Evolutionary conservation across 1,140 invertebrate species (phyloP).

Genomic region (Pogonognathellus flavescens): DNA sequence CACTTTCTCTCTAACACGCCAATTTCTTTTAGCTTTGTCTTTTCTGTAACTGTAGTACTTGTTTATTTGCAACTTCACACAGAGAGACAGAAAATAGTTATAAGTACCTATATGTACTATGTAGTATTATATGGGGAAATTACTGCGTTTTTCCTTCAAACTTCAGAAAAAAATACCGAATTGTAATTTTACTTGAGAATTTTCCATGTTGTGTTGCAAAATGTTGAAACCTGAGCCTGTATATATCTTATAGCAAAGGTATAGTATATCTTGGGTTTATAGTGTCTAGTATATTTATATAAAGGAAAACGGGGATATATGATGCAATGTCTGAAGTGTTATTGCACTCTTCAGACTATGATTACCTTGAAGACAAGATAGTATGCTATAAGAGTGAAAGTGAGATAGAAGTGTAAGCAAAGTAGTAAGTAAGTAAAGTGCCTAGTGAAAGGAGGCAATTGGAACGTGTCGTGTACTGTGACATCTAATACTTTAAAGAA

Average conservation of each 20-base stretch:
- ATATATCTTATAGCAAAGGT: no score
- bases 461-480: conserved; percentile 44
- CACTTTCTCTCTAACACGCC: neutral
- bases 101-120: no score
- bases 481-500: conserved; percentile 46
- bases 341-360: conserved; percentile 34
- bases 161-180: neutral
- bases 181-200: conserved; percentile 7
- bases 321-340: conserved; percentile 16
- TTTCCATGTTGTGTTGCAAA: neutral
- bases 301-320: conserved; percentile 13
- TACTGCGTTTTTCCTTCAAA: neutral
- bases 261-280: no score
- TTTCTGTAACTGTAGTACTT: neutral
- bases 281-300: no score
- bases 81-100: neutral
- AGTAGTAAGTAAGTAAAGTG: conserved; percentile 27
- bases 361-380: conserved; percentile 33
- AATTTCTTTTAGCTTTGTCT: conserved; percentile 6
- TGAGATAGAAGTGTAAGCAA: neutral
- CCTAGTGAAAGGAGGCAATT: conserved; percentile 9
- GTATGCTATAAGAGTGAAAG: neutral
- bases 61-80: neutral
- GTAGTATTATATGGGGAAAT: neutral
- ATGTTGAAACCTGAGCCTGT: conserved; percentile 1